These are phyloP conservation scores for Drosophila putrida DNA, from an alignment of 2,888 invertebrate species.

Conservation along the genomic window DNA sequence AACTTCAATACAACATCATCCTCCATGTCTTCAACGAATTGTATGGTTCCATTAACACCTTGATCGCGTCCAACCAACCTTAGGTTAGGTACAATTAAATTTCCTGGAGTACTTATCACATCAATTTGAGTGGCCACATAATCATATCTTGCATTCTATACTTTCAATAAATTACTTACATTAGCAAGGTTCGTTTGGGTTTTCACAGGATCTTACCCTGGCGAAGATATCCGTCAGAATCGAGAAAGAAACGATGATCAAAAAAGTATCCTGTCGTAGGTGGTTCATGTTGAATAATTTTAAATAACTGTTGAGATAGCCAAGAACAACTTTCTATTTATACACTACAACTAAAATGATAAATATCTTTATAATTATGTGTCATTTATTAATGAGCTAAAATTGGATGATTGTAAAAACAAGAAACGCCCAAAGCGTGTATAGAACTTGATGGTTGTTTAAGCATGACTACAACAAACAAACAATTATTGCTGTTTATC, in stretches of 20 bases:
- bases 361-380: not conserved
- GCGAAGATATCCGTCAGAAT: not conserved
- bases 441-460: not conserved
- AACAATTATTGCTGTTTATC: not conserved
- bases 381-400: not conserved
- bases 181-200: too few relatives aligned
- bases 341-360: not conserved
- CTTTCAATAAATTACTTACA: not conserved
- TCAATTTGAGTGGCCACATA: slow-evolving; percentile 9
- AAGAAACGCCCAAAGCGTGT: slow-evolving; percentile 30
- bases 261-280: not conserved
- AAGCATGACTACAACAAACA: not conserved
- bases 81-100: not conserved
- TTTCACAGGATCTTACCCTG: slow-evolving; percentile 6
- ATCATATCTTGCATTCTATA: not conserved
- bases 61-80: slow-evolving; percentile 55
- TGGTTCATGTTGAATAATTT: slow-evolving; percentile 6
- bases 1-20: slow-evolving; percentile 41
- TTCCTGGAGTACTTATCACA: slow-evolving; percentile 30
- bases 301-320: not conserved
- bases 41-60: slow-evolving; percentile 56
- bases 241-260: not conserved
- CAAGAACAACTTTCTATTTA: slow-evolving; percentile 8
- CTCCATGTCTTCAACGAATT: slow-evolving; percentile 43
- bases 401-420: slow-evolving; percentile 5